Evolutionary conservation across 2,888 invertebrate species (phyloP), one percentile per base, ranked within the genome.

Genomic region (Thumatha senex): DNA sequence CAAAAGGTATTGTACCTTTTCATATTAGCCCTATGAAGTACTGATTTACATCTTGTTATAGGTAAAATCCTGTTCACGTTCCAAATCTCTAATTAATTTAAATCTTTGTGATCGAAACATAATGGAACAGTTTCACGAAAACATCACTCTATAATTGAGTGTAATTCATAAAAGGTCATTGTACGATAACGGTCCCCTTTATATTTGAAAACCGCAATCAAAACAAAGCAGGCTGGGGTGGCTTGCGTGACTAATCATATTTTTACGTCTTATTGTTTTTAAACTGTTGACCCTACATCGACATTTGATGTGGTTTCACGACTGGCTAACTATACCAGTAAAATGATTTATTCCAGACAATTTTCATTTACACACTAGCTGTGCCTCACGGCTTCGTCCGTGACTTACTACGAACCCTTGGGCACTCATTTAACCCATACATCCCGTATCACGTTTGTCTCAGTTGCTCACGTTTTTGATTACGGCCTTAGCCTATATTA

Each of bases 231-330:
- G 11, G 31, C 5, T 12, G 45, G 67, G 75, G 69, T 68, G 66
- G 78, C 60, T 89, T 74, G 89, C 87, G 89, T 89, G 88, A 89
- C 88, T 85, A 84, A 86, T 86, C 84, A 80, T 78, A 76, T 84
- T 86, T 85, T 78, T 86, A 80, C 82, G 84, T 86, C 87, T 87
- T 86, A 89, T 89, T 88, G 86, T 89, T 89, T 88, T 85, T 80
- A 79, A 85, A 84, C 77, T 82, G 85, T 82, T 87, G 86, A 86
- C 87, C 89, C 86, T 74, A 78, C 77, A 85, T 87, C 80, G 85
- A 86, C 84, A 76, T 86, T 80, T 74, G 78, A 70, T 67, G 67
- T 67, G 69, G 46, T 41, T 54, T 75, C 70, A 70, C 67, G 70
- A 72, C 63, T 65, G 61, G 61, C 63, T 85, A 85, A 87, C 86